phyloP scores from a whole-genome alignment of 2,888 invertebrate species.

The Ophioninae sp. region DNA sequence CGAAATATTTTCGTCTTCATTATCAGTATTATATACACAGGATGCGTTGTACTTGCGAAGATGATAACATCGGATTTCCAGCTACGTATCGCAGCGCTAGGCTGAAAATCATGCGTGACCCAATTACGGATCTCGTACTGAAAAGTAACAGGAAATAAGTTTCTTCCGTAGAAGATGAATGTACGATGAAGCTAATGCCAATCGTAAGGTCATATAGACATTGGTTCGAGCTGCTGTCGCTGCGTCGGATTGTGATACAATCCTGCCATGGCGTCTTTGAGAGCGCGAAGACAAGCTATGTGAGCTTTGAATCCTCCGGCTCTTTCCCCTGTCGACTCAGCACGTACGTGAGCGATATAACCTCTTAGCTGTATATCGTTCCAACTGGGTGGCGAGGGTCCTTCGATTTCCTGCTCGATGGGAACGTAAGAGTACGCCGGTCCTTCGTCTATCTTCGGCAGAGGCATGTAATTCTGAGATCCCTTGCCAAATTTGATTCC shows the following conservation, averaged over 20 bases:
- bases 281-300: constrained; percentile 91
- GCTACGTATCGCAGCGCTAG: too few relatives aligned
- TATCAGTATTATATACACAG: constrained; percentile 16
- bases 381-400: constrained; percentile 87
- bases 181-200: constrained; percentile 1
- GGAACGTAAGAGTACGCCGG: constrained; percentile 88
- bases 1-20: constrained; percentile 14
- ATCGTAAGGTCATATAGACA: constrained; percentile 66
- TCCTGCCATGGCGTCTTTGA: constrained; percentile 94
- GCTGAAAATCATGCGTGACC: too few relatives aligned
- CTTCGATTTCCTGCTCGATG: constrained; percentile 82
- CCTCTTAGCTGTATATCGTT: constrained; percentile 85
- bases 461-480: constrained; percentile 84
- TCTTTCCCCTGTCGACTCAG: constrained; percentile 88
- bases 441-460: constrained; percentile 89
- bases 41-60: neutral
- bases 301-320: constrained; percentile 94
- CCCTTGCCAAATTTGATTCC: constrained; percentile 91
- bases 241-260: constrained; percentile 83
- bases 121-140: too few relatives aligned
- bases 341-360: constrained; percentile 89
- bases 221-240: constrained; percentile 65
- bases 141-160: too few relatives aligned
- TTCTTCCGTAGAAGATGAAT: too few relatives aligned
- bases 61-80: neutral